Percentiles rank a stretch among this genome's conserved stretches.
phyloP scores from a whole-genome alignment of 1,140 invertebrate species.

The Brachionus rotundiformis region DNA sequence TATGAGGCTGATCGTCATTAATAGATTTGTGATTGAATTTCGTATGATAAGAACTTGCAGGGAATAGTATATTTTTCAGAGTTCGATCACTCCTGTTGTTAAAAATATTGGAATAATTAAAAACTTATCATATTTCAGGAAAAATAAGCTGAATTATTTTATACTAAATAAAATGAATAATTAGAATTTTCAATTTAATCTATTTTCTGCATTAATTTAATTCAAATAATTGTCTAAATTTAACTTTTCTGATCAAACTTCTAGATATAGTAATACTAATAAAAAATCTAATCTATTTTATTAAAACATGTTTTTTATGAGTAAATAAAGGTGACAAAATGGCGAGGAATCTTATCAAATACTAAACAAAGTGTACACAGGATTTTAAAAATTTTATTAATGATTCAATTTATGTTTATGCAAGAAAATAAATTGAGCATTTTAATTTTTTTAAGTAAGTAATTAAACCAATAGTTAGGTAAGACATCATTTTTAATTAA shows the following conservation, averaged over 20 bases:
- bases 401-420: too few species aligned
- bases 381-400: too few species aligned
- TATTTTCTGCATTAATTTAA: neutral
- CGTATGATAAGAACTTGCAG: neutral
- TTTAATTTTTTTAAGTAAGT: too few species aligned
- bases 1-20: neutral
- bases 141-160: neutral
- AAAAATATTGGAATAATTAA: conserved; percentile 32
- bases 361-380: too few species aligned
- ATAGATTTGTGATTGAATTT: neutral
- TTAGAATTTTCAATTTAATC: neutral
- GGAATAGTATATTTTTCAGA: neutral
- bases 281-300: neutral
- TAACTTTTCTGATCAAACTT: neutral
- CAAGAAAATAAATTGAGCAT: too few species aligned
- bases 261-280: neutral
- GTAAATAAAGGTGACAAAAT: neutral
- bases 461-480: neutral
- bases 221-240: conserved; percentile 10
- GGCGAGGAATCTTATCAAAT: too few species aligned
- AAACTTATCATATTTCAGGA: conserved; percentile 25
- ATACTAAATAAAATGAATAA: neutral
- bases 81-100: neutral
- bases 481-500: neutral
- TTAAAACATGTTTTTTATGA: neutral